Base-by-base conservation (phyloP, 30 jellyfish, hydroid and myxozoan genomes). In the Chrysaora quinquecirrha region DNA sequence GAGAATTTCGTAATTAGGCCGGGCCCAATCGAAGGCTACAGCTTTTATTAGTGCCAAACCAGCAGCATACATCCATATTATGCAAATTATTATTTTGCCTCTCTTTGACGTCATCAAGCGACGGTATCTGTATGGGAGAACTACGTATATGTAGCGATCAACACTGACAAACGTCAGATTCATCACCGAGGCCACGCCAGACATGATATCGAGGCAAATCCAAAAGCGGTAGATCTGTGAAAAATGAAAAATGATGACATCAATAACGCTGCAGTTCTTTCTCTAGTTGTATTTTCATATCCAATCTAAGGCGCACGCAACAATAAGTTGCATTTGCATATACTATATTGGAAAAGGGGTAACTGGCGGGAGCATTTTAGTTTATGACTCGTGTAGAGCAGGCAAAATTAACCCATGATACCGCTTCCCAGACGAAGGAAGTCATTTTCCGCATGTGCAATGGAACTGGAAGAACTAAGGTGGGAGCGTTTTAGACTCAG, bases 101-200 rank as follows among this genome's bases (percentile, higher is more conserved):
- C 90, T 83, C n/a, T 19, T 22, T 38, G 70, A 29, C 24, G 97
- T 75, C 34, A 89, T 47, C 31, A 70, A 67, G 64, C 65, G 60
- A 4, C 67, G 75, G 60, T 82, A 89, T 16, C 48, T 49, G 21
- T 62, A 54, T 23, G 96, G 96, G 46, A 52, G 12, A 10, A 64
- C 68, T 49, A 89, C 73, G 38, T 66, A 78, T 31, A 81, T 65
- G 80, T 64, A 89, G 14, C 97, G 86, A 35, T 82, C 97, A 22
- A 89, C 74, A 49, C 88, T 89, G 18, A 89, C 75, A 21, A 89
- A 50, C 1, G 95, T 83, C 31, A 89, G 75, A 69, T 89, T 89
- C 27, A 81, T 65, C 54, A 89, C 87, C 11, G 97, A 89, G 32
- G 97, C 64, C 34, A 78, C 82, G 10, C 97, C 97, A 12, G 76